Conservation (phyloP, 2,888 invertebrate genomes). For the Athalia circularis region DNA sequence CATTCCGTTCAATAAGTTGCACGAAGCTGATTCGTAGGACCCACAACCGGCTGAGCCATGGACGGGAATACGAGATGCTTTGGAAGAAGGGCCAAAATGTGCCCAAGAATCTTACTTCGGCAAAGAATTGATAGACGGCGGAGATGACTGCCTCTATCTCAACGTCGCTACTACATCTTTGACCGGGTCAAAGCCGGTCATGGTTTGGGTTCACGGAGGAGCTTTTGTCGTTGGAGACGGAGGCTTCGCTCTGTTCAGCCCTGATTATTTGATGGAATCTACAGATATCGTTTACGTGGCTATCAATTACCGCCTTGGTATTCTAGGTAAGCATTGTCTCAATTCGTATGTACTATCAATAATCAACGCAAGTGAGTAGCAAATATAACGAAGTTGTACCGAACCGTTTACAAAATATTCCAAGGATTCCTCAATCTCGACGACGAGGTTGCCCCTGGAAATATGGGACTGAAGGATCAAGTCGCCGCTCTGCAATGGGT, state of each 20-base stretch:
- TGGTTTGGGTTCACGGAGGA: conserved; percentile 49
- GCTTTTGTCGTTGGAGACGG: conserved; percentile 64
- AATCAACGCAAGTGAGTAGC: no score
- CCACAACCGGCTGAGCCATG: conserved; percentile 61
- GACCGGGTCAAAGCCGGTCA: conserved; percentile 44
- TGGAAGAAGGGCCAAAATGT: conserved; percentile 55
- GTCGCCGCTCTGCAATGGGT: conserved; percentile 63
- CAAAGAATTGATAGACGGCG: conserved; percentile 54
- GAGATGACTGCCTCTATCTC: conserved; percentile 67
- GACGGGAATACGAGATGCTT: conserved; percentile 59
- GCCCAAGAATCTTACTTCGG: conserved; percentile 55
- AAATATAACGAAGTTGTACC: background rate
- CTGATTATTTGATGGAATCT: no score
- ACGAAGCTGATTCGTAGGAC: conserved; percentile 57
- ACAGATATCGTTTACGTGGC: no score
- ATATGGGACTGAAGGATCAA: conserved; percentile 66
- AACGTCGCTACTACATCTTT: conserved; percentile 59
- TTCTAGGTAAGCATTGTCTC: no score
- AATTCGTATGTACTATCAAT: no score
- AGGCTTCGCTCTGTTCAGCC: conserved; percentile 48
- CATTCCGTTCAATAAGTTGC: background rate
- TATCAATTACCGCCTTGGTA: no score
- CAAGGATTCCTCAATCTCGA: conserved; percentile 65
- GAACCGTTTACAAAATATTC: no score
- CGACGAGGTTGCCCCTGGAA: conserved; percentile 61